phyloP scores from a whole-genome alignment of 2,888 invertebrate species.

The Chrysopilus asiliformis region DNA sequence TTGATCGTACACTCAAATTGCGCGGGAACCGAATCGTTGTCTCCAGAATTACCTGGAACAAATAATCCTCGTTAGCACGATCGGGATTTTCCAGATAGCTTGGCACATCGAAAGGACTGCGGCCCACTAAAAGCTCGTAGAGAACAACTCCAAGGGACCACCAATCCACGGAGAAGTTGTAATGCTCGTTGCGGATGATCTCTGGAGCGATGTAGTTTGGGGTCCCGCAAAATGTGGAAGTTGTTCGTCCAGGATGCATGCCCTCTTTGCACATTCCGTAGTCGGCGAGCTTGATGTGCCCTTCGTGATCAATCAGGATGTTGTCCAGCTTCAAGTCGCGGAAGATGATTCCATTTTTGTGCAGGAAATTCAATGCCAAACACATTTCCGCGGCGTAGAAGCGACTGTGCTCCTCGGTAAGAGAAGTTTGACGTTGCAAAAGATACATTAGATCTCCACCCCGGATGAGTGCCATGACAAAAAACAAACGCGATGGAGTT shows the following conservation, averaged over 20 bases:
- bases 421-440: conserved; percentile 93
- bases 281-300: conserved; percentile 97
- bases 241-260: conserved; percentile 86
- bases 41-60: conserved; percentile 96
- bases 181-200: conserved; percentile 87
- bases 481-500: conserved; percentile 89
- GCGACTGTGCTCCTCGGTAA: conserved; percentile 94
- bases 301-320: conserved; percentile 94
- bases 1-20: conserved; percentile 92
- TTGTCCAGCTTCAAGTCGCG: conserved; percentile 95
- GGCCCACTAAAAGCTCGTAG: conserved; percentile 97
- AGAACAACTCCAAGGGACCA: conserved; percentile 95
- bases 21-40: conserved; percentile 98
- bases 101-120: conserved; percentile 97
- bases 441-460: conserved; percentile 98
- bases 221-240: conserved; percentile 92
- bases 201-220: conserved; percentile 99
- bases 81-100: conserved; percentile 95
- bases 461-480: conserved; percentile 98
- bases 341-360: conserved; percentile 97
- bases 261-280: conserved; percentile 98
- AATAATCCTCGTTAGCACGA: conserved; percentile 89
- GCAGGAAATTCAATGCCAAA: conserved; percentile 92
- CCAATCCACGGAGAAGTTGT: conserved; percentile 79
- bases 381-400: conserved; percentile 99